Percentiles rank a stretch among this genome's conserved stretches.
These are phyloP conservation scores for Drosophila tripunctata DNA, from an alignment of 2,888 invertebrate species.

Conservation along the genomic window DNA sequence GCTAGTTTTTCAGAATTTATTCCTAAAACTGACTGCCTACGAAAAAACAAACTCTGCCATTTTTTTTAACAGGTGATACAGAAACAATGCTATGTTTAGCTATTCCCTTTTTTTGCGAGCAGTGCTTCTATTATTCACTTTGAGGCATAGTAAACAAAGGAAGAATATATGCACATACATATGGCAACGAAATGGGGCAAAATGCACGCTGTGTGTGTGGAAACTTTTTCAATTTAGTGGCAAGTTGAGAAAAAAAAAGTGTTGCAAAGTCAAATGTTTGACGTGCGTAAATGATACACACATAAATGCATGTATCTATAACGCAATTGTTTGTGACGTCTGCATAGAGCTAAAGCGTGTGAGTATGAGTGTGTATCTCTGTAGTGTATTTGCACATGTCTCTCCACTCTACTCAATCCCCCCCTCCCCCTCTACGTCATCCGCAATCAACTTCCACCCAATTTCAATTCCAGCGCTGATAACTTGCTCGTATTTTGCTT, in stretches of 20 bases:
- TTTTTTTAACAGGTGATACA: not conserved
- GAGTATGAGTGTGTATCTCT: constrained; percentile 15
- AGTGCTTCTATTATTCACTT: not conserved
- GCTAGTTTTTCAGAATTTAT: not conserved
- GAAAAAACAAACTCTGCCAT: not conserved
- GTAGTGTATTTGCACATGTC: constrained; percentile 55
- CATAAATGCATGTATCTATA: constrained; percentile 40
- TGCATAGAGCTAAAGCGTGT: not conserved
- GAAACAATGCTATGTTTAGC: not conserved
- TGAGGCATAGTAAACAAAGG: not conserved
- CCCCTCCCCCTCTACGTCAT: not conserved
- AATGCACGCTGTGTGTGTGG: not conserved
- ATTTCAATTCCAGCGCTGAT: not conserved
- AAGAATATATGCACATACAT: not conserved
- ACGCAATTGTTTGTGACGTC: constrained; percentile 16
- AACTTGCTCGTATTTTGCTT: constrained; percentile 10
- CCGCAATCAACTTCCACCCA: not conserved
- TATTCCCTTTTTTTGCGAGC: not conserved
- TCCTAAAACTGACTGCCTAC: too few species aligned
- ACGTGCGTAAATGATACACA: constrained; percentile 58
- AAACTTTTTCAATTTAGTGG: constrained; percentile 69
- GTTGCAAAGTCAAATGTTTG: constrained; percentile 64
- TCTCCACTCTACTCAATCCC: not conserved
- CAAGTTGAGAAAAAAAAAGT: constrained; percentile 30
- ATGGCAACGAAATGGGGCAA: not conserved